Evolutionary conservation across 2,113 vertebrate species (phyloP).

Genomic region (Tenebrosternarchus preto): DNA sequence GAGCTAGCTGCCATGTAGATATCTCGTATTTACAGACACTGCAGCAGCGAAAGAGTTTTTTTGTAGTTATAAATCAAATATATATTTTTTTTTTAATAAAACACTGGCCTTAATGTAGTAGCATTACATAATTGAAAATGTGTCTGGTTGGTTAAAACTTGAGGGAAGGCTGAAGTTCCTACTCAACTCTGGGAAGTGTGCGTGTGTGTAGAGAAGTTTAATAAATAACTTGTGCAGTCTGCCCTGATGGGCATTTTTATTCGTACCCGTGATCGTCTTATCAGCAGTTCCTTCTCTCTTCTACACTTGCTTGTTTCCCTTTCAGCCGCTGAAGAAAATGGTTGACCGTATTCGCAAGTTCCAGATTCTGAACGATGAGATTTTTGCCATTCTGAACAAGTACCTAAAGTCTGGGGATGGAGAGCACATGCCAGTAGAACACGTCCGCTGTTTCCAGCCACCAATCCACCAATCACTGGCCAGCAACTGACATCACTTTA

Average conservation of each 20-base stretch:
- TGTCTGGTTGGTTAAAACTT: too few species aligned
- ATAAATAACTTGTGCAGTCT: too few species aligned
- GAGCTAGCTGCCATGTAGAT: neutral
- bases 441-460: conserved; percentile 97
- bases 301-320: neutral
- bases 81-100: too few species aligned
- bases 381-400: conserved; percentile 92
- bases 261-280: neutral
- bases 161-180: neutral
- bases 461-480: conserved; percentile 97
- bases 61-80: too few species aligned
- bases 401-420: conserved; percentile 94
- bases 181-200: neutral
- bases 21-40: too few species aligned
- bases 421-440: conserved; percentile 93
- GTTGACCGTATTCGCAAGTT: conserved; percentile 97
- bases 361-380: conserved; percentile 94
- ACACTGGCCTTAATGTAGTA: neutral
- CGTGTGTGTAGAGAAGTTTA: too few species aligned
- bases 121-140: too few species aligned
- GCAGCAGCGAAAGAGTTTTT: too few species aligned
- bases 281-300: neutral
- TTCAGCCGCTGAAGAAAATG: conserved; percentile 97
- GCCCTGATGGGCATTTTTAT: neutral
- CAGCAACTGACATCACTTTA: conserved; percentile 79